Evolutionary conservation across 2,888 invertebrate genomes (phyloP).

Genomic region (Sturmia bella): DNA sequence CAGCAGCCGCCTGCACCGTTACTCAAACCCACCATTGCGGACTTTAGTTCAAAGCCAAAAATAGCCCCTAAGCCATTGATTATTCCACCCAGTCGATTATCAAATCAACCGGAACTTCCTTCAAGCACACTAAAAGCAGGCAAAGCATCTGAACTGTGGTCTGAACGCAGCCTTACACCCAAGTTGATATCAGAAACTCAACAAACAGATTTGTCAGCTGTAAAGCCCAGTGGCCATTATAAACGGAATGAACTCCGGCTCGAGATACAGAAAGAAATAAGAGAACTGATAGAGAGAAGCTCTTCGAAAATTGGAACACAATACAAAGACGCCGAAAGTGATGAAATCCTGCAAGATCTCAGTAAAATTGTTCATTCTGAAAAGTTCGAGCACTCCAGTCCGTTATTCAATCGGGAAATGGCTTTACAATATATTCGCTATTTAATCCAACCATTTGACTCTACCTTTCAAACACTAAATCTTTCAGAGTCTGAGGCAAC

Average conservation of each 20-base stretch:
- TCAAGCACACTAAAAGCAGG: too few species aligned
- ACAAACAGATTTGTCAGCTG: slow-evolving; percentile 24
- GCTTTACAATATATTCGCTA: slow-evolving; percentile 31
- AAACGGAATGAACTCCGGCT: slow-evolving; percentile 49
- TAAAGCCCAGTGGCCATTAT: neutral
- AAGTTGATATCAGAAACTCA: neutral
- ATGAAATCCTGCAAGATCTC: slow-evolving; percentile 39
- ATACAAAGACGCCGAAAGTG: slow-evolving; percentile 19
- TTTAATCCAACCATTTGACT: neutral
- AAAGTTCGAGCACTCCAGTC: neutral
- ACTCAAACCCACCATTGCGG: neutral
- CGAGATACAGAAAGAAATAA: slow-evolving; percentile 37
- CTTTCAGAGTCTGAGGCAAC: slow-evolving; percentile 16
- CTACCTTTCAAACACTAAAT: neutral
- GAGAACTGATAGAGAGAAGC: slow-evolving; percentile 23
- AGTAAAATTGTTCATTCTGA: slow-evolving; percentile 38
- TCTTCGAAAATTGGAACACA: neutral
- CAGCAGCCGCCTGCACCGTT: neutral
- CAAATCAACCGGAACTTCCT: neutral
- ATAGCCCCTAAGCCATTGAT: too few species aligned
- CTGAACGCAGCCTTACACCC: too few species aligned
- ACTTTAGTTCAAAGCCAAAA: neutral
- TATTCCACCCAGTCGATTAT: too few species aligned
- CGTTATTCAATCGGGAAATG: slow-evolving; percentile 9
- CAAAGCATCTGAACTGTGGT: too few species aligned